These are phyloP conservation scores for Sternotherus odoratus DNA, from an alignment of 2,797 vertebrate species.

Conservation along the genomic window DNA sequence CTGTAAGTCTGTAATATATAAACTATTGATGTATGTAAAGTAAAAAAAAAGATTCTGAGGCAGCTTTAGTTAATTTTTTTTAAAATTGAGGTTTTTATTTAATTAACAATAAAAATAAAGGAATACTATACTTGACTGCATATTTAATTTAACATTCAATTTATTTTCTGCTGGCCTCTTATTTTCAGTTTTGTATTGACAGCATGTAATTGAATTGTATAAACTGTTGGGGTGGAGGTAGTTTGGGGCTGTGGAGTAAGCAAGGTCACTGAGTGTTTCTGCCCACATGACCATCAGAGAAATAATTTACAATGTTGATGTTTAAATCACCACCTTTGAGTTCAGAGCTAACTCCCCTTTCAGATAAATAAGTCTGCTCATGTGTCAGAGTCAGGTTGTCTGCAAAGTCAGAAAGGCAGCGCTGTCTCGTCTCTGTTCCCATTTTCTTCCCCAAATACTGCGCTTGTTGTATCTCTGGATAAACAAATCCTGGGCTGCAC, in stretches of 20 bases:
- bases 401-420: background rate
- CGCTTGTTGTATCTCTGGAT: background rate
- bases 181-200: background rate
- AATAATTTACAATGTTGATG: background rate
- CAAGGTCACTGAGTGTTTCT: fast-evolving
- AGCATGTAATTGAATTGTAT: background rate
- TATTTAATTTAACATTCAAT: fast-evolving
- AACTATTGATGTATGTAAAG: too few relatives aligned
- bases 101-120: background rate
- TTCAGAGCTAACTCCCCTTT: background rate
- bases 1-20: too few relatives aligned
- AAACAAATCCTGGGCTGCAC: background rate
- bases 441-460: background rate
- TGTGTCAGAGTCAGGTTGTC: background rate
- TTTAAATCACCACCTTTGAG: background rate
- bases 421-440: fast-evolving
- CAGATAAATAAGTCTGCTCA: background rate
- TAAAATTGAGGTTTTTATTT: background rate
- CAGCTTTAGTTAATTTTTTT: background rate
- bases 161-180: background rate
- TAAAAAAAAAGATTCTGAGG: background rate
- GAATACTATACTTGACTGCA: background rate
- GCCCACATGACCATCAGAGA: background rate
- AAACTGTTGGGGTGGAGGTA: background rate
- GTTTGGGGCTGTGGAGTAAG: background rate